Evolutionary conservation across 35 echinoderm and acorn worm species (phyloP), one percentile per base, ranked within the genome.

Genomic region (Heliocidaris tuberculata): DNA sequence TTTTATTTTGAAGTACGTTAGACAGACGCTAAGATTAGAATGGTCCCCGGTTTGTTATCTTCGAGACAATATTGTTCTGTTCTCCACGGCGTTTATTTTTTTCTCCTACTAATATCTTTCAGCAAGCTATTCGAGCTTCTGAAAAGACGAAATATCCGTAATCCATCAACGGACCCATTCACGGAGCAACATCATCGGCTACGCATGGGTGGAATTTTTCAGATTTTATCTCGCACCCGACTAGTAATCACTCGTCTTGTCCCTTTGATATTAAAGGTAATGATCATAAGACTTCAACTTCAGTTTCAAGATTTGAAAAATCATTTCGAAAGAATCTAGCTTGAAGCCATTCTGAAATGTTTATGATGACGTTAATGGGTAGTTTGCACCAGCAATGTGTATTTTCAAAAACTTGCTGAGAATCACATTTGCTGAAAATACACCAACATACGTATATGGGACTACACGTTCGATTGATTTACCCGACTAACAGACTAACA

Each of bases 121-220:
- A 78, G 65, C 65, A 78, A 78, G 65, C 27, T 24, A 78, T 78
- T 19, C 21, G 65, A 78, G 65, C 21, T 78, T 78, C 27, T n/a
- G 65, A 78, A 78, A 78, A 78, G 65, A 78, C 65, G 65, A 78
- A 78, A 78, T 78, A 78, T 78, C 65, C 65, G 65, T 78, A 7
- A 21, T 78, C 65, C 65, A 19, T 78, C 65, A 78, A 6, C 65
- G 65, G 27, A 7, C 65, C 27, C 65, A 78, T 78, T 78, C 65
- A 78, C 65, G 65, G 65, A 17, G 65, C 27, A 78, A 78, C 65
- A 78, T 78, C 65, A 78, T n/a, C 65, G 65, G 65, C 65, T 78
- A 78, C 21, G 65, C 65, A 78, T 78, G 65, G 65, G 65, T 78
- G 65, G 65, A 78, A 78, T 78, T 78, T 78, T 78, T 78, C 65